Evolutionary conservation across 2,888 invertebrate species (phyloP).

Genomic region (Campaea margaritaria): DNA sequence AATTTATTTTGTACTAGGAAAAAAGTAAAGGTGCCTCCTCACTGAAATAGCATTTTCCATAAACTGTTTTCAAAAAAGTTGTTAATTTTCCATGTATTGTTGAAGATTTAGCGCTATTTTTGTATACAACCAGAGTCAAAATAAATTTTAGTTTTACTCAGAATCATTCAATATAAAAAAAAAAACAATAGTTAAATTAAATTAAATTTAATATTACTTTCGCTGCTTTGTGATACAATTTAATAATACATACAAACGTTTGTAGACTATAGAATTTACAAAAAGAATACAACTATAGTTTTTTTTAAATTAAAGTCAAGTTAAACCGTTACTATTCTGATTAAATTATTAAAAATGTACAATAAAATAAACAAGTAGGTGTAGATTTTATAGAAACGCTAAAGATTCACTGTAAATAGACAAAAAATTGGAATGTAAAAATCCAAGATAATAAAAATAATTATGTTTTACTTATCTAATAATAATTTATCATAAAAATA

Average conservation of each 20-base stretch:
- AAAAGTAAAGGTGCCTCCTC: neutral
- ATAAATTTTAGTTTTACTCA: no score
- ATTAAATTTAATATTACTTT: neutral
- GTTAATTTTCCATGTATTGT: no score
- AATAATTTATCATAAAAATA: conserved; percentile 39
- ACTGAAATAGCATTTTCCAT: neutral
- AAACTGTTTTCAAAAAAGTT: no score
- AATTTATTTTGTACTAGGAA: neutral
- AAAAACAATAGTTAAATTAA: neutral
- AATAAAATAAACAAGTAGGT: conserved; percentile 5
- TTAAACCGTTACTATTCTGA: no score
- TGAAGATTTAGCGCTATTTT: neutral
- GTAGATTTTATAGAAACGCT: conserved; percentile 21
- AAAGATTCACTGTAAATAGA: conserved; percentile 44
- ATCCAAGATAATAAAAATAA: conserved; percentile 55
- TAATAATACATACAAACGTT: neutral
- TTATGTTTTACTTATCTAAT: conserved; percentile 44
- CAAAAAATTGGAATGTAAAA: conserved; percentile 56
- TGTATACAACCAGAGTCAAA: no score
- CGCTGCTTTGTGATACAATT: neutral
- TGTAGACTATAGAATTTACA: conserved; percentile 2
- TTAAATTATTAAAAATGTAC: neutral
- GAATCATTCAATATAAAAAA: no score
- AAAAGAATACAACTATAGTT: neutral
- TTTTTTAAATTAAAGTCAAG: no score